These are phyloP conservation scores for Hystrix brachyura DNA, from an alignment of 2,113 vertebrate genomes.

Conservation along the genomic window DNA sequence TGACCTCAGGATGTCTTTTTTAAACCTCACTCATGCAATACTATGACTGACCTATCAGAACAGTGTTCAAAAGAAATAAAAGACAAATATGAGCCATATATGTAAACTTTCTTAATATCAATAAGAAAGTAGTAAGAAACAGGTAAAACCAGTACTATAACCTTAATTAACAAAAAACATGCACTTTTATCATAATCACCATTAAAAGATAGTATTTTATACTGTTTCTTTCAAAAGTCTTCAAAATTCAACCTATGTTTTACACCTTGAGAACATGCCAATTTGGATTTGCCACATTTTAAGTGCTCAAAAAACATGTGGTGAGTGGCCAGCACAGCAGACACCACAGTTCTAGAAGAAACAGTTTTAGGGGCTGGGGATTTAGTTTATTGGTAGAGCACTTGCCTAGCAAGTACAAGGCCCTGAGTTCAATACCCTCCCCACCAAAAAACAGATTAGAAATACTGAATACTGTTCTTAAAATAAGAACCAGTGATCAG, in stretches of 20 bases:
- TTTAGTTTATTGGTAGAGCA: too few species aligned
- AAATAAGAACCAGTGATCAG: not conserved
- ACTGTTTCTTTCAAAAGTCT: constrained; percentile 24
- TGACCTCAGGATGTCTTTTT: constrained; percentile 4
- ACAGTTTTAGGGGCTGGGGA: not conserved
- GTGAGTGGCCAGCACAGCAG: not conserved
- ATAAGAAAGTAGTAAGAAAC: constrained; percentile 26
- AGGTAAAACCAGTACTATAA: constrained; percentile 3
- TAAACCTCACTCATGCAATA: not conserved
- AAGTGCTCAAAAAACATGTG: not conserved
- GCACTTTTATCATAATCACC: not conserved
- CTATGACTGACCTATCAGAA: not conserved
- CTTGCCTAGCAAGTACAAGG: too few species aligned
- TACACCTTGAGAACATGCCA: not conserved
- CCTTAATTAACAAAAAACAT: not conserved
- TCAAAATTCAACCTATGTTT: not conserved
- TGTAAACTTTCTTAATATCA: not conserved
- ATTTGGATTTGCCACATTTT: not conserved
- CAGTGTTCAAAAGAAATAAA: not conserved
- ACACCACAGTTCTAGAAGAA: not conserved
- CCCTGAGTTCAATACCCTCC: too few species aligned
- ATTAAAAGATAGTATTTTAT: not conserved
- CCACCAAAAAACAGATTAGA: not conserved
- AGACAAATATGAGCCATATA: not conserved
- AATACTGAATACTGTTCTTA: not conserved